Evolutionary conservation across 2,113 vertebrate genomes (phyloP).

Genomic region (Menura novaehollandiae): DNA sequence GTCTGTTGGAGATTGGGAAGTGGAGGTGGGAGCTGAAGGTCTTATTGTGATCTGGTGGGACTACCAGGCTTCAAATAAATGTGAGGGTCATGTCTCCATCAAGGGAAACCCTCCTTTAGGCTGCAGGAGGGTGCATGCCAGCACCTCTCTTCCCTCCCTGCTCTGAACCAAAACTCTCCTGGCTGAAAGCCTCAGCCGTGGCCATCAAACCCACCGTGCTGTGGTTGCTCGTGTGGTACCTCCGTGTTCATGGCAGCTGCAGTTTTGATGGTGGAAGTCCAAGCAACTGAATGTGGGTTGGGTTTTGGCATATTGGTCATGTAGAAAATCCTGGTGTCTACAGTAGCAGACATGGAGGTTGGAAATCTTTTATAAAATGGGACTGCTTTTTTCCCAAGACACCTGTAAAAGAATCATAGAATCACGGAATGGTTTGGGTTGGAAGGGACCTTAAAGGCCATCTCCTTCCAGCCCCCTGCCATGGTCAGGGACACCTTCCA

Average conservation of each 20-base stretch:
- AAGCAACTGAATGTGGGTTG: background rate
- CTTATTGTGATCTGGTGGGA: background rate
- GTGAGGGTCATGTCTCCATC: background rate
- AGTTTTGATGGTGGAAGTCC: background rate
- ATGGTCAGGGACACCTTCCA: background rate
- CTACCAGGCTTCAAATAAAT: fast-evolving
- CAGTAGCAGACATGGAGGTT: background rate
- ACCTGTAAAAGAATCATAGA: background rate
- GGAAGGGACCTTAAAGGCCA: background rate
- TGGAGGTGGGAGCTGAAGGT: background rate
- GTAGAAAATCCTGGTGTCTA: background rate
- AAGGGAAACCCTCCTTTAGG: background rate
- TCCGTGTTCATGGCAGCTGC: background rate
- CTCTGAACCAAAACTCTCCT: fast-evolving
- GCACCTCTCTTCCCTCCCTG: background rate
- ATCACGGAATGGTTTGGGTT: background rate
- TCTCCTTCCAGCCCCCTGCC: background rate
- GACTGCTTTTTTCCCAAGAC: background rate
- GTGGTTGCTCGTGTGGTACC: background rate
- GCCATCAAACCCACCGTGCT: fast-evolving
- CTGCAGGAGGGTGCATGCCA: background rate
- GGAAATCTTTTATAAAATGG: background rate
- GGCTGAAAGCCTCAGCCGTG: background rate
- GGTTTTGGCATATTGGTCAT: background rate
- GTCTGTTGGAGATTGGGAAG: background rate